Conservation (phyloP, 2,113 vertebrate species). For the Tenebrosternarchus preto region DNA sequence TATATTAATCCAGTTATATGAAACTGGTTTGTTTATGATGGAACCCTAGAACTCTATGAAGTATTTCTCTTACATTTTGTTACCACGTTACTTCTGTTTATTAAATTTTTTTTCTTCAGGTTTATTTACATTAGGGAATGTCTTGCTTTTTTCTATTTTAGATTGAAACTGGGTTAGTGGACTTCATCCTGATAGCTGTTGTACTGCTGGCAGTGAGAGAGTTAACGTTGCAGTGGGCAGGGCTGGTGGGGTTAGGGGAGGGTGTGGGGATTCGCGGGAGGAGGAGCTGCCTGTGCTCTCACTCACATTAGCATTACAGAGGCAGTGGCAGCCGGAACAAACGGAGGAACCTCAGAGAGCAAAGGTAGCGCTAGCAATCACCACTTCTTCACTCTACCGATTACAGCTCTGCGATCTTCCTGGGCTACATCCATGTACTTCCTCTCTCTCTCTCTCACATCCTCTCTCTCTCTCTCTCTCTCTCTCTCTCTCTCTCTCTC, state of each 20-base stretch:
- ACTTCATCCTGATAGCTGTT: neutral
- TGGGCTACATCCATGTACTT: neutral
- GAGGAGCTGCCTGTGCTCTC: constrained; percentile 41
- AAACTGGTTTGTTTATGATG: no score
- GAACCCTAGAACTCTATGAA: no score
- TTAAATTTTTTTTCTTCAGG: no score
- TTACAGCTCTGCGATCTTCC: constrained; percentile 4
- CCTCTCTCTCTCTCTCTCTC: constrained; percentile 24
- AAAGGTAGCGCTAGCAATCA: constrained; percentile 16
- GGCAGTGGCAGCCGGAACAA: constrained; percentile 50
- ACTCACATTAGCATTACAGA: constrained; percentile 54
- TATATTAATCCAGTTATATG: no score
- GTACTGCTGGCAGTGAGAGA: constrained; percentile 43
- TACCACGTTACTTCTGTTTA: no score
- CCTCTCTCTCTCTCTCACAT: constrained; percentile 19
- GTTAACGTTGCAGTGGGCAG: constrained; percentile 59
- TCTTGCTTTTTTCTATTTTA: no score
- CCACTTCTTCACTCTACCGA: neutral
- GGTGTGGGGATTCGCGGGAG: constrained; percentile 9
- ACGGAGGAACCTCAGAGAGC: constrained; percentile 38
- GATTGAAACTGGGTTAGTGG: neutral
- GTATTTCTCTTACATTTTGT: no score
- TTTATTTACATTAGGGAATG: no score
- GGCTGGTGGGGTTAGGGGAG: constrained; percentile 41
- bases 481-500: constrained; percentile 23